Evolutionary conservation across 2,797 vertebrate genomes (phyloP).

Genomic region (Buphagus erythrorhynchus): DNA sequence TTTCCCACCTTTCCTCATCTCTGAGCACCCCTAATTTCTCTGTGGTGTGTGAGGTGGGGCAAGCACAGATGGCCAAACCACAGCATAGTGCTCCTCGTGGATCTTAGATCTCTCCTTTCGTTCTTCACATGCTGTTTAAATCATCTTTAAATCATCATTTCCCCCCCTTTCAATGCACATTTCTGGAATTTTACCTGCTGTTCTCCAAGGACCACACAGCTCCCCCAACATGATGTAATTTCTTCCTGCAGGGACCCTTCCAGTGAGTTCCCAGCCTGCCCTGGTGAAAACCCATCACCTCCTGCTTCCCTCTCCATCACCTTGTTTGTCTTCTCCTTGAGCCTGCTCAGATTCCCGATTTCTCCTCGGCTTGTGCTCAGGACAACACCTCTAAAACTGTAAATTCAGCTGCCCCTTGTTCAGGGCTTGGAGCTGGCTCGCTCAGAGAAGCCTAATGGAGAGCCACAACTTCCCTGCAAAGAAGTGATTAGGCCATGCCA

Average conservation of each 20-base stretch:
- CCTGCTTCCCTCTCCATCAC: background rate
- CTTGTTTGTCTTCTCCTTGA: background rate
- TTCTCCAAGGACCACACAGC: background rate
- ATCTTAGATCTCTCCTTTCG: background rate
- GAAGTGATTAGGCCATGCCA: background rate
- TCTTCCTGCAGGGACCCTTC: background rate
- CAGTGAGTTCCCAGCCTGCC: background rate
- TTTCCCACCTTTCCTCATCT: background rate
- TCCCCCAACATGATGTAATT: fast-evolving
- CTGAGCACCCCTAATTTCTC: background rate
- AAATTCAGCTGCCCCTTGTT: background rate
- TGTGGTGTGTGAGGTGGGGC: background rate
- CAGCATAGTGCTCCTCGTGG: fast-evolving
- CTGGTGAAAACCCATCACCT: background rate
- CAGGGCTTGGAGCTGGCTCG: background rate
- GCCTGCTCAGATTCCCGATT: fast-evolving
- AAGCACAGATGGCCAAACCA: background rate
- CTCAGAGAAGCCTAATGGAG: background rate
- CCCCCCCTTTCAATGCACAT: background rate
- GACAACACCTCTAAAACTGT: background rate
- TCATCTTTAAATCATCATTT: background rate
- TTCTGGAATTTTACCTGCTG: background rate
- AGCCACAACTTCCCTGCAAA: background rate
- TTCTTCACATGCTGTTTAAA: background rate
- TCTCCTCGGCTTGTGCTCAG: fast-evolving